phyloP scores from a whole-genome alignment of 2,888 invertebrate genomes.

The Calameuta pallipes region DNA sequence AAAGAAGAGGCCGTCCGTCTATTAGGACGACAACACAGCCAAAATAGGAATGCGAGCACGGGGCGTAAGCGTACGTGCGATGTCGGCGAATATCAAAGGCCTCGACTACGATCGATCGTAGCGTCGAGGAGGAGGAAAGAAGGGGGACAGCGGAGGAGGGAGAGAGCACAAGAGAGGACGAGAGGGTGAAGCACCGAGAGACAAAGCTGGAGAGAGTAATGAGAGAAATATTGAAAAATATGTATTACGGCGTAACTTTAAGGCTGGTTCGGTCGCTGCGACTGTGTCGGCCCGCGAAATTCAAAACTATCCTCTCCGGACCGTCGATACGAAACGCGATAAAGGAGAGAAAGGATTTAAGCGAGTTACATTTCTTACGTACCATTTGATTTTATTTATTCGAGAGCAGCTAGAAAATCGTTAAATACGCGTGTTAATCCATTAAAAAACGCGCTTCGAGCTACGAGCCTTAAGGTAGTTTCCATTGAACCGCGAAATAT shows the following conservation, averaged over 20 bases:
- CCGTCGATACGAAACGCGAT: not conserved
- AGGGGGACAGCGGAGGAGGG: constrained; percentile 6
- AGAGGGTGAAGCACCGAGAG: not conserved
- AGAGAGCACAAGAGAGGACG: not conserved
- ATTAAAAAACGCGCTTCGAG: not conserved
- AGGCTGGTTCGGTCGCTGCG: not conserved
- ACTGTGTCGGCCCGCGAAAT: not conserved
- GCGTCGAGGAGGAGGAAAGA: constrained; percentile 2
- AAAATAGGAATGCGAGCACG: not conserved
- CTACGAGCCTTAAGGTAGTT: not conserved
- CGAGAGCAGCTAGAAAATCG: not conserved
- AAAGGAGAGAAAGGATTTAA: not conserved
- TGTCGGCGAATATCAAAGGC: not conserved
- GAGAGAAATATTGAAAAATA: not conserved
- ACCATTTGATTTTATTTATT: not conserved
- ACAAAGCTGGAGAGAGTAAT: not conserved
- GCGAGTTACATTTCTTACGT: not conserved
- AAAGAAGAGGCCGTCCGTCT: not conserved
- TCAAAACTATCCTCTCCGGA: not conserved
- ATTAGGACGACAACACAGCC: not conserved
- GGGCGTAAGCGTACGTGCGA: not conserved
- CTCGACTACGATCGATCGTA: not conserved
- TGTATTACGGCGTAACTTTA: not conserved
- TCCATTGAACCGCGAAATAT: not conserved
- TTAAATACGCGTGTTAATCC: not conserved